Base-by-base conservation (phyloP, 2,113 vertebrate species). In the Cheirogaleus medius region DNA sequence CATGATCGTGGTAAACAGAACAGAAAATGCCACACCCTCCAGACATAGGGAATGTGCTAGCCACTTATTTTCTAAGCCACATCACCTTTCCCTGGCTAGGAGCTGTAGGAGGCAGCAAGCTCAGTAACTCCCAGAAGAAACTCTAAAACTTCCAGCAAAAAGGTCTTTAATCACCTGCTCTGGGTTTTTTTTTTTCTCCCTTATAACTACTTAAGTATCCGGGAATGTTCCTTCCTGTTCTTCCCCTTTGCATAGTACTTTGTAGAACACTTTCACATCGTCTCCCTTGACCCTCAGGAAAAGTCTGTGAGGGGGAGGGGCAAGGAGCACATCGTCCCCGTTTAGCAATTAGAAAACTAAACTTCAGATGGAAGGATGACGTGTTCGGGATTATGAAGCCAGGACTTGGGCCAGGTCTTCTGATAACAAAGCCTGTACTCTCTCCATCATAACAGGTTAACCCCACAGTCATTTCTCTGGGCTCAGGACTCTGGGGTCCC, bases 221-320 rank as follows among this genome's bases (percentile, higher is more conserved):
- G 15, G 15, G n/a, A 91, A 87, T 52, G 58, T 80, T 92, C 39
- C 78, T 92, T 89, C 77, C 66, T 54, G 23, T 47, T 86, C 60
- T 95, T 90, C 47, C 73, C 66, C 54, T 91, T 81, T 56, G 64
- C n/a, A n/a, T 39, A 64, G 91, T 14, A 84, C 29, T 91, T 91
- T 54, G 37, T 81, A 69, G 87, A 91, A 39, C 44, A 84, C 25
- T 78, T 90, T 88, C 71, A 68, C 37, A 18, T 69, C 63, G 58
- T 94, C 34, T 76, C 58, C 42, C 58, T 89, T 94, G 80, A 77
- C 44, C 64, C 11, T 63, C 66, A 20, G 47, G 52, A 85, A 25
- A 92, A 86, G 37, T 74, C 23, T 73, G 29, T 74, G 32, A 10
- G 6, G 44, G 39, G 54, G 39, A 42, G 15, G 20, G 15, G 18